Base-by-base conservation (phyloP, 2,113 vertebrate species). In the Aldabrachelys gigantea region DNA sequence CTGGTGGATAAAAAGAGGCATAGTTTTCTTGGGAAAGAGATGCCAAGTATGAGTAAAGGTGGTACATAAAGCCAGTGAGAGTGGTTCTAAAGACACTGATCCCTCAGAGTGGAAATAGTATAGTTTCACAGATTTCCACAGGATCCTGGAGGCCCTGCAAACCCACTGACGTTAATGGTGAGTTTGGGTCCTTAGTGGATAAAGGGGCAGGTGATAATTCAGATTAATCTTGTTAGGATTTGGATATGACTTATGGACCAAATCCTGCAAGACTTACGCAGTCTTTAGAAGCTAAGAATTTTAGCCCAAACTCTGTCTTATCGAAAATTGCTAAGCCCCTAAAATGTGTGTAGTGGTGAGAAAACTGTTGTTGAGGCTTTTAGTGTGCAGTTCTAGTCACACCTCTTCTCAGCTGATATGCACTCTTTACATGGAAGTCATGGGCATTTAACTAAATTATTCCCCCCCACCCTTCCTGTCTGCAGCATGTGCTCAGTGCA, bases 1-100 rank as follows among this genome's bases (percentile, higher is more conserved):
- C 79, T 17, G 27, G 3, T 31, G 1, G 2, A 31, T 41, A 57
- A 85, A 80, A 29, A 80, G 0, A 29, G 1, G 10, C 35, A 62
- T 0, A n/a, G 0, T 76, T 84, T 1, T 50, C 19, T 80, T n/a
- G 6, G 47, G 14, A 88, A 89, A 82, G 5, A 62, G 9, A 84
- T 82, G 2, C 0, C 8, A 86, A 17, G 13, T 76, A 8, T 47
- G 79, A 90, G 1, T 3, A 8, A 65, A 54, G n/a, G 38, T 41
- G 38, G 38, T 41, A 75, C 38, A 41, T 41, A 10, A 22, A 75
- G 10, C n/a, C 72, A 75, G 21, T 35, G 4, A 65, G 29, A 31
- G 12, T 31, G 12, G 57, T 62, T 62, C 57, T 62, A 62, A 62
- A 62, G 57, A 62, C 12, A 14, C 57, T 35, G 31, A 13, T 35